Conservation (phyloP, 2,888 invertebrate species). For the Acheta domesticus region DNA sequence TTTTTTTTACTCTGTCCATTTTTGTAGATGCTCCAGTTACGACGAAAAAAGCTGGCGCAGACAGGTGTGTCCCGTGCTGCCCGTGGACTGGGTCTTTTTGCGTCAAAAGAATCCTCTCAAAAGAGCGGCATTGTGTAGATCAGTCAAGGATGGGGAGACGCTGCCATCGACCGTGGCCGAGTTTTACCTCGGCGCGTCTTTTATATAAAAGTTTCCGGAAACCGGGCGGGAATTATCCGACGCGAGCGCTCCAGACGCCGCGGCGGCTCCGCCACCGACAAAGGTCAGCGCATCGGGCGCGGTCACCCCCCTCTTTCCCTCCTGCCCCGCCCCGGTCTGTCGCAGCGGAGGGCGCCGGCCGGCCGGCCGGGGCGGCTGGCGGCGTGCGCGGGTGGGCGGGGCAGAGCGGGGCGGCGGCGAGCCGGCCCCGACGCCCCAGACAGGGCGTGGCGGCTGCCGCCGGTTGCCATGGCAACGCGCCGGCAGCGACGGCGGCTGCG, state of each 20-base stretch:
- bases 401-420: background rate
- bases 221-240: background rate
- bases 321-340: too few relatives aligned
- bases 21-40: too few relatives aligned
- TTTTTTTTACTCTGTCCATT: too few relatives aligned
- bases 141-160: too few relatives aligned
- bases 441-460: conserved; percentile 21
- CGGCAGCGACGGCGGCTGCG: conserved; percentile 18
- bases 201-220: too few relatives aligned
- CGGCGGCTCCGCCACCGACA: background rate
- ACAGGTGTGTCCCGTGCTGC: too few relatives aligned
- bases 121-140: too few relatives aligned
- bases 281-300: background rate
- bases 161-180: too few relatives aligned
- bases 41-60: too few relatives aligned
- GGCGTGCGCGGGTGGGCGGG: background rate
- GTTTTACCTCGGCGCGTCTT: too few relatives aligned
- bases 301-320: background rate
- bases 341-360: background rate
- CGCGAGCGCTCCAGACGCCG: background rate
- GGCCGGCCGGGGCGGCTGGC: background rate
- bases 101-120: too few relatives aligned
- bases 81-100: too few relatives aligned
- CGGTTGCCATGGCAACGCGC: background rate
- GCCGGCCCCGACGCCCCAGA: background rate